A percentile compares a stretch with the other conserved stretches of the same genome.
Conservation (phyloP, 2,888 invertebrate species). For the Sepioteuthis lessoniana region DNA sequence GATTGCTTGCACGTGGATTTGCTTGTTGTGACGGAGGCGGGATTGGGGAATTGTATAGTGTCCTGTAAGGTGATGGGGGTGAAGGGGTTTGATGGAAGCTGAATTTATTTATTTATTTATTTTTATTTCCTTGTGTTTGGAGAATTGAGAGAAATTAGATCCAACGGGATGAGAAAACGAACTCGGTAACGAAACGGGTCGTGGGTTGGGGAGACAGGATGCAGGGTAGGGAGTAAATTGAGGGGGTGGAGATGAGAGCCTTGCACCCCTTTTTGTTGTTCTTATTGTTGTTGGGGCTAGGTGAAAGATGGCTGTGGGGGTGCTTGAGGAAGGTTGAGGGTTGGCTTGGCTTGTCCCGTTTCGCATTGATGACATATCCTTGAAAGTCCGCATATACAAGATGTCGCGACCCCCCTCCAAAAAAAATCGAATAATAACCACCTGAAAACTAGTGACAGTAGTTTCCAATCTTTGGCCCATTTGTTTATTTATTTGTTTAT, state of each 20-base stretch:
- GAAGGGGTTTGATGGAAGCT: not conserved
- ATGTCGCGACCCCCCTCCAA: not conserved
- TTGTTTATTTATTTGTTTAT: no score
- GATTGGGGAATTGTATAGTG: not conserved
- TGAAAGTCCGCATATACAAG: not conserved
- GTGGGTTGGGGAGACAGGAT: not conserved
- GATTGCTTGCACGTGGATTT: slow-evolving; percentile 11
- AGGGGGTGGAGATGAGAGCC: slow-evolving; percentile 33
- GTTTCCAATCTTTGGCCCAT: no score
- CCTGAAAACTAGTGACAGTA: no score
- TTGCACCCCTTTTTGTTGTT: not conserved
- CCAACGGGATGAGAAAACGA: not conserved
- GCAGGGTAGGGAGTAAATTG: not conserved
- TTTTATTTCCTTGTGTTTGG: not conserved
- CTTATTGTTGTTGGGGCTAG: not conserved
- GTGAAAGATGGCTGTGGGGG: not conserved
- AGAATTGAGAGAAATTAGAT: not conserved
- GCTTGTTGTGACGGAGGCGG: not conserved
- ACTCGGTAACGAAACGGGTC: not conserved
- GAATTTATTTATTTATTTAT: not conserved
- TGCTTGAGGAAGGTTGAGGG: not conserved
- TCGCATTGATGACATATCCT: not conserved
- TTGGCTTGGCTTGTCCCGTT: not conserved
- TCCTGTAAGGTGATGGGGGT: not conserved
- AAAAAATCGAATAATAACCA: no score